phyloP scores from a whole-genome alignment of 2,797 vertebrate species.

The Scolopax rusticola region DNA sequence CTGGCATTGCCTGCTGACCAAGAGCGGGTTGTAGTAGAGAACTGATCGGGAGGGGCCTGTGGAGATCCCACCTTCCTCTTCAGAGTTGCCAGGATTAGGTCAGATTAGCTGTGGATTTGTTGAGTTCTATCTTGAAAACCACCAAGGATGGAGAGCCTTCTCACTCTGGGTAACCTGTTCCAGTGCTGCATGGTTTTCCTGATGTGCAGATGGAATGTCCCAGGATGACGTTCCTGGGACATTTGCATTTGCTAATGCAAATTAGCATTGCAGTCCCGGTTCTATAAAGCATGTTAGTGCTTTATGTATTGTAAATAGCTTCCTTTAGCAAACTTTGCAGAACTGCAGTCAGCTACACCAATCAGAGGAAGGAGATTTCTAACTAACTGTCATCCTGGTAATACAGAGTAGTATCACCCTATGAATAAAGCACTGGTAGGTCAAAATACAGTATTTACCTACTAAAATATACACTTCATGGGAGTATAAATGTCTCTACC shows the following conservation, averaged over 20 bases:
- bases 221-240: no score
- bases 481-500: background rate
- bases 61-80: background rate
- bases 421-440: background rate
- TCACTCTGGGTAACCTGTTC: background rate
- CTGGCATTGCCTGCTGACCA: background rate
- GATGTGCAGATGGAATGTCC: background rate
- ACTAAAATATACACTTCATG: background rate
- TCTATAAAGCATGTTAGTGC: background rate
- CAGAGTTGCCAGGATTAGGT: background rate
- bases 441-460: background rate
- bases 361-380: background rate
- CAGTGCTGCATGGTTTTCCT: background rate
- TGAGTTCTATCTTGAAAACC: background rate
- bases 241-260: no score
- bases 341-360: background rate
- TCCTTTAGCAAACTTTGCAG: background rate
- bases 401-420: background rate
- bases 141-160: background rate
- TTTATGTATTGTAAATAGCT: background rate
- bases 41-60: background rate
- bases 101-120: background rate
- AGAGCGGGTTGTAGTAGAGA: background rate
- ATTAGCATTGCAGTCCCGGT: background rate
- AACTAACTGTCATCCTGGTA: background rate